Percentiles rank a stretch among this genome's conserved stretches.
Evolutionary conservation across 2,113 vertebrate genomes (phyloP).

Genomic region (Pao palembangensis): DNA sequence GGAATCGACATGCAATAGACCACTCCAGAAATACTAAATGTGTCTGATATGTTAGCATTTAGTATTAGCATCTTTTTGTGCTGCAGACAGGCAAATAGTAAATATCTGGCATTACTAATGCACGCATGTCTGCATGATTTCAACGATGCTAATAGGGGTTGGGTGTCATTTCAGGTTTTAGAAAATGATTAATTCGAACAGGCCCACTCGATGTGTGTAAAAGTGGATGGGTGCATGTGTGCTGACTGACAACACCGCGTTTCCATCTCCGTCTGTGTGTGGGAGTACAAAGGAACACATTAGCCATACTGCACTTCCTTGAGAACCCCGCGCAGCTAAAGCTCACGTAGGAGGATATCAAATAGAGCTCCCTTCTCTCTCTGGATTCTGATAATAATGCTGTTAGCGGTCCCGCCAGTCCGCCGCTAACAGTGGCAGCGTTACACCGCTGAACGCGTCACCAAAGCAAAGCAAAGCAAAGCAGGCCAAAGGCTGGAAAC

Average conservation of each 20-base stretch:
- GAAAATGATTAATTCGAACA: constrained; percentile 33
- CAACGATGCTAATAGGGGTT: background rate
- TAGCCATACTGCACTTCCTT: constrained; percentile 64
- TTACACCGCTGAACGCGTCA: constrained; percentile 20
- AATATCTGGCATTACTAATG: background rate
- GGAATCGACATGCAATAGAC: too few species aligned
- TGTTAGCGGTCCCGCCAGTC: constrained; percentile 50
- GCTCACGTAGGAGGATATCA: constrained; percentile 67
- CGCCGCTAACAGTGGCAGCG: constrained; percentile 24
- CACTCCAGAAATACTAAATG: too few species aligned
- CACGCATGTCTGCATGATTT: background rate
- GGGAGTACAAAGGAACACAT: constrained; percentile 68
- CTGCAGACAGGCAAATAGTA: too few species aligned
- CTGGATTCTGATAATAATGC: constrained; percentile 61
- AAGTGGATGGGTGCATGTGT: constrained; percentile 13
- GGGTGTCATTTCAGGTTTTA: constrained; percentile 24
- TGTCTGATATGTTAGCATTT: too few species aligned
- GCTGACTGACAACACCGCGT: constrained; percentile 17
- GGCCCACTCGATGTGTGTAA: constrained; percentile 34
- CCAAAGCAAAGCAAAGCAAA: constrained; percentile 8
- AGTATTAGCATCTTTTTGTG: too few species aligned
- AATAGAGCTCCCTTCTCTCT: constrained; percentile 51
- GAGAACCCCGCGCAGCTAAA: constrained; percentile 61
- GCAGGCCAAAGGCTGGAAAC: constrained; percentile 14
- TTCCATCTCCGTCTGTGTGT: constrained; percentile 51